Evolutionary conservation across 2,797 vertebrate genomes (phyloP), one percentile per base, ranked within the genome.

Genomic region (Pyrocephalus nanus): DNA sequence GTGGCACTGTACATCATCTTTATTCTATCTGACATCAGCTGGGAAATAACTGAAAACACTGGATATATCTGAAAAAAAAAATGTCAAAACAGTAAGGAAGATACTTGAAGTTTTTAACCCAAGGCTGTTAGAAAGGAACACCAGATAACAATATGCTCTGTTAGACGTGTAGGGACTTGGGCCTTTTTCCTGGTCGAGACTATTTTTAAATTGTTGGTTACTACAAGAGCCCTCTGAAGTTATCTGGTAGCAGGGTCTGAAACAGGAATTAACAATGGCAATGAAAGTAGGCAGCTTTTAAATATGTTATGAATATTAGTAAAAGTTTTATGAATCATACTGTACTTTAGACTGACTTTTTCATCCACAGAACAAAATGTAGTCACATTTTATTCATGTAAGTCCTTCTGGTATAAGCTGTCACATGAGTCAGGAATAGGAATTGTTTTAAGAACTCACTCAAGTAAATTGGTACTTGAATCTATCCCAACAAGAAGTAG

Each of bases 281-380:
- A 9, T 92, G 50, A 55, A 93, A 71, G 34, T 27, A 92, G 67
- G 61, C 20, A 73, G 54, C 47, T 94, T 54, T 92, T 82, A 75
- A 95, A 70, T 93, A 83, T 51, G 10, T 32, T 92, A 36, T 8
- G 48, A 66, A 38, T 78, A 72, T 90, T 88, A 83, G 21, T 71
- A 88, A 58, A 80, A 72, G 25, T 90, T 94, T 80, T 74, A 78
- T 95, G 73, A 81, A 70, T 92, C 51, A 38, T 70, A 45, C 36
- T 61, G 30, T 78, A 80, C 70, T 93, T 91, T 13, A n/a, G 47
- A 77, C 34, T 87, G 53, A 70, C 51, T 58, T 93, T 81, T 84
- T 86, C 47, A 84, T 73, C 51, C 67, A 50, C 27, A 47, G 62
- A 85, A 76, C 11, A 92, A 88, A 90, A 85, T 47, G 22, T 43